Conservation (phyloP, 2,113 vertebrate genomes). For the Prunella fulvescens region DNA sequence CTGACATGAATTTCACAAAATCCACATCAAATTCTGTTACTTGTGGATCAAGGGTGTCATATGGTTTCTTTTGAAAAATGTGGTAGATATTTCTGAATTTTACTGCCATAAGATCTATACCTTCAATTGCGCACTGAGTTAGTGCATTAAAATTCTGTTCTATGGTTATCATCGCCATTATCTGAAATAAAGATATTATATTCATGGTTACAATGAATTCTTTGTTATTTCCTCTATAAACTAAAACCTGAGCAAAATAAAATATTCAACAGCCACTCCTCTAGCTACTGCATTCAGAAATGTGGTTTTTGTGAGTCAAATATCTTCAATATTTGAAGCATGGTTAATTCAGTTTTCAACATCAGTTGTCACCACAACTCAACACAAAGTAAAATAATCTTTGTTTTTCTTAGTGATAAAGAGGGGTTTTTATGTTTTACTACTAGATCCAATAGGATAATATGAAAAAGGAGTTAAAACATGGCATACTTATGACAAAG, state of each 20-base stretch:
- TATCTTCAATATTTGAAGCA: not conserved
- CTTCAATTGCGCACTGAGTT: slow-evolving; percentile 77
- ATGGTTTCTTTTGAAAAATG: slow-evolving; percentile 77
- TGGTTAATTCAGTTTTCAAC: not conserved
- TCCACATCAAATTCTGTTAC: slow-evolving; percentile 79
- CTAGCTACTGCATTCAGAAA: not conserved
- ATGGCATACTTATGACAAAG: not conserved
- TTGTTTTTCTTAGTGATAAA: not conserved
- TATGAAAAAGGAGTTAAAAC: not conserved
- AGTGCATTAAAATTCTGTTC: slow-evolving; percentile 75
- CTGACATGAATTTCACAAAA: slow-evolving; percentile 76
- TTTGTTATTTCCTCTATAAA: not conserved
- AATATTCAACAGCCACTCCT: not conserved
- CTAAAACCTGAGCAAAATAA: not conserved
- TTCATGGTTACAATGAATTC: not conserved
- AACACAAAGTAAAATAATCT: not conserved
- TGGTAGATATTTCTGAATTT: slow-evolving; percentile 78
- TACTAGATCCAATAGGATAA: not conserved
- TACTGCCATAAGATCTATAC: slow-evolving; percentile 79
- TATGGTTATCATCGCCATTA: slow-evolving; percentile 76
- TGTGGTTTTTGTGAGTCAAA: not conserved
- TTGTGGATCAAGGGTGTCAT: slow-evolving; percentile 78
- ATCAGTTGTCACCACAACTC: not conserved
- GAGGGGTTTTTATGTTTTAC: not conserved
- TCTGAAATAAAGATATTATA: slow-evolving; percentile 69